phyloP scores from a whole-genome alignment of 1,140 invertebrate species.

The Littorina saxatilis region DNA sequence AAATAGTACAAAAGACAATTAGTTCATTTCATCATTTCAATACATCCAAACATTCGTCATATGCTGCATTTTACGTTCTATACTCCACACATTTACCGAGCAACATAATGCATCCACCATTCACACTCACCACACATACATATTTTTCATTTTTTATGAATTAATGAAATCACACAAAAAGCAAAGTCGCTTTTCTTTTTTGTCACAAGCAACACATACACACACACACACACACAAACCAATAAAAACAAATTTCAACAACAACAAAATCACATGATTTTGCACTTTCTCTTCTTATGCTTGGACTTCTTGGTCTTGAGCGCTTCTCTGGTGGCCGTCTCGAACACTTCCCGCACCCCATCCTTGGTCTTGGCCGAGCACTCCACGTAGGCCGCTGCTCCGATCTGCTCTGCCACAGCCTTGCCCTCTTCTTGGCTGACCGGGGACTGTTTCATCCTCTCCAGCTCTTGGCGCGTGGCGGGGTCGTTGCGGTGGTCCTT shows the following conservation, averaged over 20 bases:
- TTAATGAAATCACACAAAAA: too few relatives aligned
- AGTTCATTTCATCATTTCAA: too few relatives aligned
- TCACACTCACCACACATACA: too few relatives aligned
- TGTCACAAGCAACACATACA: not conserved
- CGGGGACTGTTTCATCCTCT: constrained; percentile 99
- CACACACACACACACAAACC: not conserved
- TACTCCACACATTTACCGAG: not conserved
- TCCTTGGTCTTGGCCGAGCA: constrained; percentile 99
- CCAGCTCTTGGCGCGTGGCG: constrained; percentile 95
- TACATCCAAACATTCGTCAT: not conserved
- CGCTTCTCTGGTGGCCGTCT: constrained; percentile 98
- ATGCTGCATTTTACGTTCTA: not conserved
- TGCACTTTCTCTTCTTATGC: constrained; percentile 16
- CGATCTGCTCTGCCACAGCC: constrained; percentile 99
- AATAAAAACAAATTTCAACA: not conserved
- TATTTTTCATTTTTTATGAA: too few relatives aligned
- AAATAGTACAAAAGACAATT: too few relatives aligned
- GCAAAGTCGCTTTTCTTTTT: too few relatives aligned
- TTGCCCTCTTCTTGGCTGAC: constrained; percentile 97
- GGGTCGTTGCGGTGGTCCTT: constrained; percentile 93
- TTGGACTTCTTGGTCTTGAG: constrained; percentile 81
- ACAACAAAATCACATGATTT: constrained; percentile 6
- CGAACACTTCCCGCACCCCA: constrained; percentile 98
- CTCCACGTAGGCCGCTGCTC: constrained; percentile 98
- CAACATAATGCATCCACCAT: too few relatives aligned